These are phyloP conservation scores for Merops nubicus DNA, from an alignment of 2,113 vertebrate species.

Conservation along the genomic window DNA sequence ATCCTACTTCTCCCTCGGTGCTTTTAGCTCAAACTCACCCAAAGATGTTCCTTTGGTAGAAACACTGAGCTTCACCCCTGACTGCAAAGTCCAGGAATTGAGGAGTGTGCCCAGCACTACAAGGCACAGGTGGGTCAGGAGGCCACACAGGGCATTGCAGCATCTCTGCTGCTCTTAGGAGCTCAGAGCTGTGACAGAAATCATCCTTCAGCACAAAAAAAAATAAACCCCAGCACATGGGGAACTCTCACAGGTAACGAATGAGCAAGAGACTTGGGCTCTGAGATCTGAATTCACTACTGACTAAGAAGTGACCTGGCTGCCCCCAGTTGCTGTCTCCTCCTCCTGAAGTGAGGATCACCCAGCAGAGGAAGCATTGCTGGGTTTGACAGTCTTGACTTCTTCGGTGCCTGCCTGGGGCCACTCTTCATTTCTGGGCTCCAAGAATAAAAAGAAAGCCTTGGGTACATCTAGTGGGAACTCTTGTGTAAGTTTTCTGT, in stretches of 20 bases:
- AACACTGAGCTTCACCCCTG: too few species aligned
- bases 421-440: neutral
- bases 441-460: neutral
- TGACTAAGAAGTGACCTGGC: neutral
- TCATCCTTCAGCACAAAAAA: neutral
- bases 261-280: neutral
- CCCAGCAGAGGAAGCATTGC: neutral
- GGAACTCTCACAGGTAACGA: neutral
- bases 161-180: rapidly evolving
- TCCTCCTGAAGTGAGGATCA: neutral
- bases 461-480: neutral
- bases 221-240: neutral
- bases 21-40: too few species aligned
- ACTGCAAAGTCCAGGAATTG: neutral
- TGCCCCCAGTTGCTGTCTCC: too few species aligned
- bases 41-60: too few species aligned
- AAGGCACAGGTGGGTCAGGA: neutral
- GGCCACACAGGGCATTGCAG: neutral
- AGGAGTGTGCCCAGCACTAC: rapidly evolving
- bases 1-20: too few species aligned
- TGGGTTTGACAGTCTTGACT: neutral
- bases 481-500: neutral
- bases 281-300: neutral
- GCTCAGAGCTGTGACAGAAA: neutral
- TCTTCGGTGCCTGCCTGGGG: neutral